These are phyloP conservation scores for Limosa lapponica DNA, from an alignment of 2,797 vertebrate genomes.

Conservation along the genomic window DNA sequence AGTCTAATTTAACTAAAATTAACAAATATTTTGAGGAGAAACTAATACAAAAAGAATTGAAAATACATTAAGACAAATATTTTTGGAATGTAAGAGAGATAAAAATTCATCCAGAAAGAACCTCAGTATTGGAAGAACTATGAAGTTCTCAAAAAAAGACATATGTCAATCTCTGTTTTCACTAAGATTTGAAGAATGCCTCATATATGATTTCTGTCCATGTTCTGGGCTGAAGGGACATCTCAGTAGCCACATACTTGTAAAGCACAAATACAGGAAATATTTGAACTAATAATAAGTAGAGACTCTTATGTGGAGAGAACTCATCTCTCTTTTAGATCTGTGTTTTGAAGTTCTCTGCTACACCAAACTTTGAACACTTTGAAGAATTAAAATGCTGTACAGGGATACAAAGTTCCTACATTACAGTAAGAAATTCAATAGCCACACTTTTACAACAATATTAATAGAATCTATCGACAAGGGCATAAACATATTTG, in stretches of 20 bases:
- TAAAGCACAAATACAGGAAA: not conserved
- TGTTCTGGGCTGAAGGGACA: not conserved
- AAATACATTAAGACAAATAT: not conserved
- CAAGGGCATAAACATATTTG: not conserved
- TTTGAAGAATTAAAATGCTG: not conserved
- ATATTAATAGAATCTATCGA: not conserved
- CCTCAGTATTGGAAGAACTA: not conserved
- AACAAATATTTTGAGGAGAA: not conserved
- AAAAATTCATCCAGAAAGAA: not conserved
- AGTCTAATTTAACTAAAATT: not conserved
- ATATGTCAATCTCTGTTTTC: not conserved
- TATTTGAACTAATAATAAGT: not conserved
- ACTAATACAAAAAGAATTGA: not conserved
- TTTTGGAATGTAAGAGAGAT: not conserved
- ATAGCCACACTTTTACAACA: not conserved
- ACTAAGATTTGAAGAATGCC: not conserved
- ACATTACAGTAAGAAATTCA: not conserved
- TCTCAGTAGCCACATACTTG: not conserved
- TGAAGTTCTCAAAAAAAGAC: not conserved
- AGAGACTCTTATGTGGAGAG: not conserved
- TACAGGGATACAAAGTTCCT: not conserved
- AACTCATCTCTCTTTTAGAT: not conserved
- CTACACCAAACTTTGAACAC: not conserved
- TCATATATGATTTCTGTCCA: not conserved
- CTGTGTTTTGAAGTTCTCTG: not conserved